A percentile compares a stretch with the other conserved stretches of the same genome.
Evolutionary conservation across 2,113 vertebrate species (phyloP).

Genomic region (Okapia johnstoni): DNA sequence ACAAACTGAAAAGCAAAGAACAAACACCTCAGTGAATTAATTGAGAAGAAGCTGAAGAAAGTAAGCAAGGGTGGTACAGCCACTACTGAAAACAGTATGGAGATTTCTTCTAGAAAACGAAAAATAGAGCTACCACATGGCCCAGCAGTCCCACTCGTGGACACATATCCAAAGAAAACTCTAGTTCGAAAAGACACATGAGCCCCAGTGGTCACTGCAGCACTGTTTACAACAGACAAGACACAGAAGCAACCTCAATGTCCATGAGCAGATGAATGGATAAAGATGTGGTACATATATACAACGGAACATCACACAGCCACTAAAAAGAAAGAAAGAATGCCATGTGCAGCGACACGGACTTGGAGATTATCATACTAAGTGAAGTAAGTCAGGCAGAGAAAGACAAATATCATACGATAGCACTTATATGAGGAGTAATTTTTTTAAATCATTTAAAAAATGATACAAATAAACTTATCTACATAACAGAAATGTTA

Average conservation of each 20-base stretch:
- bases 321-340: no score
- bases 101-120: accelerated
- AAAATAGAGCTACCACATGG: background rate
- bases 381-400: background rate
- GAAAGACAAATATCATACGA: background rate
- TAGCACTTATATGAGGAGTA: background rate
- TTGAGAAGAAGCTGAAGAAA: background rate
- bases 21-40: background rate
- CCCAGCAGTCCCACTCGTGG: background rate
- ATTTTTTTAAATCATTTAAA: background rate
- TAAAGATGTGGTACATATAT: accelerated
- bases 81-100: accelerated
- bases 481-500: background rate
- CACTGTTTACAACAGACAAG: background rate
- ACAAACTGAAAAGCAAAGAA: background rate
- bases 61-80: background rate
- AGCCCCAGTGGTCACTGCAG: background rate
- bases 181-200: background rate
- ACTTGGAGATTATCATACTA: accelerated
- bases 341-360: background rate
- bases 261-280: accelerated
- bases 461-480: background rate
- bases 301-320: background rate
- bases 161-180: accelerated
- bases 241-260: background rate